Base-by-base conservation (phyloP, 2,113 vertebrate genomes). In the Tenebrosternarchus preto region DNA sequence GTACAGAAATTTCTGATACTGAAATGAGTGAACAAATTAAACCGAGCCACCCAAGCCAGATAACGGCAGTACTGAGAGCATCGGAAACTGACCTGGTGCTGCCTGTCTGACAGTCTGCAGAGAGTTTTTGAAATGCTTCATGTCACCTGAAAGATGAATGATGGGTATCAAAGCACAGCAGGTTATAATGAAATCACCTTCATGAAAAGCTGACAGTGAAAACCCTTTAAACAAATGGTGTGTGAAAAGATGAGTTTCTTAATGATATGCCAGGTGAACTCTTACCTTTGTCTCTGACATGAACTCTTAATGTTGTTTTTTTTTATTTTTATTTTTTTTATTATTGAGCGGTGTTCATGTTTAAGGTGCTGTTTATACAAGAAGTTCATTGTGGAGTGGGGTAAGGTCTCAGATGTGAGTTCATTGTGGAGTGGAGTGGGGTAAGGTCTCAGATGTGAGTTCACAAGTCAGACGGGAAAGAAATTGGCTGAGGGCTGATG, bases 121-220 rank as follows among this genome's bases (percentile, higher is more conserved):
- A 81, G 89, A 83, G 88, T 89, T 88, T 68, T 50, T 50, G 12
- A 50, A 50, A 50, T 72, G 50, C 29, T 73, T 20, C 86, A 84
- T 89, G 90, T 91, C 66, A 25, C 74, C 83, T 90, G 88, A 90
- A 89, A 87, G 2, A 77, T 88, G 88, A 91, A 88, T 85, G 89
- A 90, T 88, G 89, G 85, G 87, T 68, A 88, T 90, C 90, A 88
- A 90, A 88, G 87, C 85, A 11, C 60, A 43, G 67, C 74, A 73
- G 77, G 27, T 77, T 12, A 61, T 81, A 82, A 80, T 81, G 77
- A 77, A 76, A 17, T 57, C 50, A 56, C 22, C 64, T 67, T 36
- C 66, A 39, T 39, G 17, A 1, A 68, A 39, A 36, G 9, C 64
- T 36, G 29, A n/a, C 2, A 15, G 27, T 31, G 4, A 5, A n/a